Percentiles rank a stretch among this genome's conserved stretches.
Conservation (phyloP, 2,888 invertebrate species). For the Eilema sororculum region DNA sequence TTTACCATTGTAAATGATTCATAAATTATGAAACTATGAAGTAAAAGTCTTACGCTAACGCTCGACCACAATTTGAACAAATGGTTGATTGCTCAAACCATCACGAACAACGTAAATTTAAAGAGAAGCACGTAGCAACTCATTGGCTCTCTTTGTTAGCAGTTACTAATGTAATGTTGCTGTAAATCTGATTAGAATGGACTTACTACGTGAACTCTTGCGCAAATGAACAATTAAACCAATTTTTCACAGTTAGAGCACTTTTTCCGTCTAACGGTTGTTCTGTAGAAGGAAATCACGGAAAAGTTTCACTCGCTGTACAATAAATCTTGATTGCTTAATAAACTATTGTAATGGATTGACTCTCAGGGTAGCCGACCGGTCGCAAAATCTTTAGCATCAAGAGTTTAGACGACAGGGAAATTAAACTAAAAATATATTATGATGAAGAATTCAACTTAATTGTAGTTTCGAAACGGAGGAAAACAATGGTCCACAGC, state of each 20-base stretch:
- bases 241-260: conserved; percentile 1
- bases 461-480: not conserved
- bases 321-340: not conserved
- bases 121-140: conserved; percentile 10
- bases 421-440: not conserved
- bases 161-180: conserved; percentile 19
- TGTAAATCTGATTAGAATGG: conserved; percentile 20
- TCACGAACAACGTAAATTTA: not conserved
- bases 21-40: conserved; percentile 15
- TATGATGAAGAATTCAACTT: not conserved
- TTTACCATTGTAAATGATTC: conserved; percentile 31
- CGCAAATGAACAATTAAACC: conserved; percentile 12
- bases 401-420: not conserved
- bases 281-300: not conserved
- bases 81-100: conserved; percentile 3
- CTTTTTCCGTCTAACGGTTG: not conserved
- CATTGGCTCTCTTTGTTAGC: conserved; percentile 19
- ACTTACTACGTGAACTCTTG: conserved; percentile 25
- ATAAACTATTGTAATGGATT: not conserved
- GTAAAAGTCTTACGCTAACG: not conserved
- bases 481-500: not conserved
- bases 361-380: not conserved
- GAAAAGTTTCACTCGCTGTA: not conserved
- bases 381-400: not conserved
- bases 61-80: conserved; percentile 21